A percentile compares a stretch with the other conserved stretches of the same genome.
Conservation (phyloP, 2,888 invertebrate species). For the Tuberolachnus salignus region DNA sequence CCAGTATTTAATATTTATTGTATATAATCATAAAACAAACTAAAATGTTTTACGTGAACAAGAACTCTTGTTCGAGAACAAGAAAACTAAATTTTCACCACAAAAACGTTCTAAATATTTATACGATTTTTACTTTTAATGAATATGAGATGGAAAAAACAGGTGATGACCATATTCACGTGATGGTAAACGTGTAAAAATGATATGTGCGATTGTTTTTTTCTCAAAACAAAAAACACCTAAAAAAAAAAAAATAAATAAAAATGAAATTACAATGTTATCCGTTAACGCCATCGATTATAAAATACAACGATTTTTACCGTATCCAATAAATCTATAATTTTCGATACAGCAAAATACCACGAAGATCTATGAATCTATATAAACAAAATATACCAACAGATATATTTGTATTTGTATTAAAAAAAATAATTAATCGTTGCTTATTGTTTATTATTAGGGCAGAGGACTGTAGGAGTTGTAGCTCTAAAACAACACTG, state of each 20-base stretch:
- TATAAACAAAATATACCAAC: no score
- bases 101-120: not conserved
- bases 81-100: no score
- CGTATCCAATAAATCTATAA: conserved; percentile 69
- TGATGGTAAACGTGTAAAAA: conserved; percentile 70
- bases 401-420: no score
- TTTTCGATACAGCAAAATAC: conserved; percentile 69
- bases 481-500: no score
- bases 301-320: no score
- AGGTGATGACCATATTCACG: conserved; percentile 62
- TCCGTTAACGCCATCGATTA: not conserved
- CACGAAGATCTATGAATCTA: conserved; percentile 66
- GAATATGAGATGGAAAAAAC: conserved; percentile 66
- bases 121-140: conserved; percentile 64
- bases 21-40: no score
- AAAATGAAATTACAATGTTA: not conserved
- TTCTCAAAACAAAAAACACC: conserved; percentile 68
- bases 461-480: no score
- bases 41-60: no score
- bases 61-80: no score
- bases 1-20: no score
- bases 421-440: no score
- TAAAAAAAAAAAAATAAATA: conserved; percentile 59
- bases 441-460: no score
- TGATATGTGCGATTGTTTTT: conserved; percentile 68